Conservation (phyloP, 2,888 invertebrate species). For the Pemphredon lugubris region DNA sequence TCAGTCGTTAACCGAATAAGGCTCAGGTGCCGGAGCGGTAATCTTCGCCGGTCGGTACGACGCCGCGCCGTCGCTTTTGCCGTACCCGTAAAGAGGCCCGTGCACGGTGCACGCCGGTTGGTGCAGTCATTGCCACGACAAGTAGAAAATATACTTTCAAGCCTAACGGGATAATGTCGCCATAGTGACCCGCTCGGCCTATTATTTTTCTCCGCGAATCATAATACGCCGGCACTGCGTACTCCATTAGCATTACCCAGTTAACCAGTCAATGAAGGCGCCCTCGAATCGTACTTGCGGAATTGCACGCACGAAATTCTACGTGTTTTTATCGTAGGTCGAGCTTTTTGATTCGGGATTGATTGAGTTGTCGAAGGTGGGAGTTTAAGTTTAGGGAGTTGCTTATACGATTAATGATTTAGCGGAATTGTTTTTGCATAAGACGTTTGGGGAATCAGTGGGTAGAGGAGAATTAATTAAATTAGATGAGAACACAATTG, state of each 20-base stretch:
- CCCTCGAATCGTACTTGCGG: conserved; percentile 5
- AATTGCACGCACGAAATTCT: conserved; percentile 1
- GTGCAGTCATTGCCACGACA: conserved; percentile 64
- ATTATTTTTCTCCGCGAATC: conserved; percentile 63
- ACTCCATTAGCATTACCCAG: conserved; percentile 55
- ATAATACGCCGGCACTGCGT: conserved; percentile 49
- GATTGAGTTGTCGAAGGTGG: too few relatives aligned
- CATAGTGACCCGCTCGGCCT: conserved; percentile 67
- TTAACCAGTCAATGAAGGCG: conserved; percentile 31
- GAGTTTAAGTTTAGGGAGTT: too few relatives aligned
- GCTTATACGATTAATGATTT: too few relatives aligned
- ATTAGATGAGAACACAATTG: too few relatives aligned
- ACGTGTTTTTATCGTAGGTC: background rate
- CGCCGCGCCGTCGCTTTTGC: conserved; percentile 37
- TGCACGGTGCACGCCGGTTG: conserved; percentile 16
- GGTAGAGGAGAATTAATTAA: too few relatives aligned
- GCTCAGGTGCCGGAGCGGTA: conserved; percentile 58
- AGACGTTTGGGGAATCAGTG: too few relatives aligned
- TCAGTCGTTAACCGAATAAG: conserved; percentile 61
- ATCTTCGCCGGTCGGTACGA: conserved; percentile 42
- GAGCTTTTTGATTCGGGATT: too few relatives aligned
- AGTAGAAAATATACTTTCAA: conserved; percentile 70
- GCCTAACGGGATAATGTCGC: conserved; percentile 70
- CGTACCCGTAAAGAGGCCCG: conserved; percentile 37
- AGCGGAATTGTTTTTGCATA: too few relatives aligned